Evolutionary conservation across 2,888 invertebrate genomes (phyloP).

Genomic region (Drosophila lutescens): DNA sequence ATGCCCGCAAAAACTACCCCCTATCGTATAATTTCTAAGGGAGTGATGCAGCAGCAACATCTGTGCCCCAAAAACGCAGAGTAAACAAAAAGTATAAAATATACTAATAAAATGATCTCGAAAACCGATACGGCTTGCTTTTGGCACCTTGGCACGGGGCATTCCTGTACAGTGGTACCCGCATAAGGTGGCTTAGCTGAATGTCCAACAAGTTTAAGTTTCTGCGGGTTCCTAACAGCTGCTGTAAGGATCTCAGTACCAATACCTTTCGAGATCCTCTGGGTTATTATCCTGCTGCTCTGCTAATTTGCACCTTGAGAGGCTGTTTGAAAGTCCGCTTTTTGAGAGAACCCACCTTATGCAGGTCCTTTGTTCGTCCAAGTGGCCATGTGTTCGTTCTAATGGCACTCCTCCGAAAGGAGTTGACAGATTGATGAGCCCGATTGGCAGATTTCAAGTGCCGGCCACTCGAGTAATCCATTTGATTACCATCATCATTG

Average conservation of each 20-base stretch:
- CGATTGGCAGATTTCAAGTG: slow-evolving; percentile 59
- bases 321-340: slow-evolving; percentile 19
- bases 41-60: slow-evolving; percentile 65
- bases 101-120: slow-evolving; percentile 49
- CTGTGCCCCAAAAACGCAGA: slow-evolving; percentile 62
- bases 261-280: slow-evolving; percentile 6
- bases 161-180: slow-evolving; percentile 62
- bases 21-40: slow-evolving; percentile 10
- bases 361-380: slow-evolving; percentile 65
- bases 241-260: slow-evolving; percentile 24
- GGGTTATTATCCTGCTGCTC: slow-evolving; percentile 59
- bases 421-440: slow-evolving; percentile 72
- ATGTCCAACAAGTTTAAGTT: slow-evolving; percentile 40
- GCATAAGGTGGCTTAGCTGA: slow-evolving; percentile 49
- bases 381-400: slow-evolving; percentile 67
- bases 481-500: slow-evolving; percentile 59
- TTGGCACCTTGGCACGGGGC: slow-evolving; percentile 76
- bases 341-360: slow-evolving; percentile 29
- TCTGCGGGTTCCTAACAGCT: slow-evolving; percentile 64
- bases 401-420: slow-evolving; percentile 34
- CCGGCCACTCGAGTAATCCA: slow-evolving; percentile 50
- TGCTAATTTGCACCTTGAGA: slow-evolving; percentile 76
- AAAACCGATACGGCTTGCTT: slow-evolving; percentile 68
- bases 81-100: slow-evolving; percentile 31
- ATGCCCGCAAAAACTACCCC: slow-evolving; percentile 66